Evolutionary conservation across 2,888 invertebrate genomes (phyloP).

Genomic region (Lepidonotus clava): DNA sequence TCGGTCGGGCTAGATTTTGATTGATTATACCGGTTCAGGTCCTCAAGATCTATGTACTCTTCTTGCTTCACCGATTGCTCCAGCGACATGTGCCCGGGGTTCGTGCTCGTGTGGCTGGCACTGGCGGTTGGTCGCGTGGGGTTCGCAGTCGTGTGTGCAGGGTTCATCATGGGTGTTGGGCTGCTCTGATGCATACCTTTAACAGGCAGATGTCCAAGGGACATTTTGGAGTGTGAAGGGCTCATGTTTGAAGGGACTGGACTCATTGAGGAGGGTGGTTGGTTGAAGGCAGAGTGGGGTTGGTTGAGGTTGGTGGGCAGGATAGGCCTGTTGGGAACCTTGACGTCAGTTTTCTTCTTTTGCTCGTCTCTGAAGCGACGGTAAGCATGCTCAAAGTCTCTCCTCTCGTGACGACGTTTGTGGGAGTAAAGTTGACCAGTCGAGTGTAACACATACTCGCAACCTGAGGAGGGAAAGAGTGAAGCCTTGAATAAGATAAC

Average conservation of each 20-base stretch:
- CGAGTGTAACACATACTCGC: constrained; percentile 97
- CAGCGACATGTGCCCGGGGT: neutral
- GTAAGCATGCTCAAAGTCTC: constrained; percentile 88
- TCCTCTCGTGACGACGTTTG: constrained; percentile 96
- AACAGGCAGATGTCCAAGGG: neutral
- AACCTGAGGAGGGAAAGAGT: constrained; percentile 80
- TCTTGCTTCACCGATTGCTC: constrained; percentile 23
- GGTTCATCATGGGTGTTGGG: neutral
- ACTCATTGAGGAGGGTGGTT: neutral
- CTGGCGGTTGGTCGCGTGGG: neutral
- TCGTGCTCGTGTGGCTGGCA: neutral
- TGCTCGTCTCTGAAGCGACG: constrained; percentile 86
- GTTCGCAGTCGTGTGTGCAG: constrained; percentile 53
- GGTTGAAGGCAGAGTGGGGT: neutral
- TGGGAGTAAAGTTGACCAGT: constrained; percentile 98
- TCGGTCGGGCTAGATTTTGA: neutral
- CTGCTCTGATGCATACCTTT: neutral
- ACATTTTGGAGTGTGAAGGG: neutral
- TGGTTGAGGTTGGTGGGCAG: neutral
- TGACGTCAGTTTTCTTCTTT: neutral
- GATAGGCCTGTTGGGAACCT: neutral
- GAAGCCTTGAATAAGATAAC: neutral
- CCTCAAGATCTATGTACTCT: constrained; percentile 59
- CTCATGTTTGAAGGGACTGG: neutral
- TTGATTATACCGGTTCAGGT: constrained; percentile 40